Evolutionary conservation across 2,888 invertebrate species (phyloP), one percentile per base, ranked within the genome.

Genomic region (Drosophila affinis): DNA sequence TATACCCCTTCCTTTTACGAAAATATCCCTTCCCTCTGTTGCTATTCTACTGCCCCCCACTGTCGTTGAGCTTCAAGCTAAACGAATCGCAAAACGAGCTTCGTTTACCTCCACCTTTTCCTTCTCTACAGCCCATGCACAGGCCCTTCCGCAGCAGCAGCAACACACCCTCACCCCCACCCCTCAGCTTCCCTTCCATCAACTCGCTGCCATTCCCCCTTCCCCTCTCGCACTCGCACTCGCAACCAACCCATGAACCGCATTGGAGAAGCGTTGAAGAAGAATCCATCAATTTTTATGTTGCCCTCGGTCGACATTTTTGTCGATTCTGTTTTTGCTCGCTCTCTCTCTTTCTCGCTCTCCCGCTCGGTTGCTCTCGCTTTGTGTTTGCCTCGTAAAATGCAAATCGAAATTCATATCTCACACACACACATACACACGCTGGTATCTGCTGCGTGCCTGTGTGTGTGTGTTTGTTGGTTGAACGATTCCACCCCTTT

Each of bases 401-500:
- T 90, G 90, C 88, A 88, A 90, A 88, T 90, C 90, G 89, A 90
- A 88, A 78, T 81, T 88, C 81, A 80, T 88, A 89, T 77, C 82
- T 74, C 53, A 78, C 48, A 79, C 54, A 71, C 53, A 62, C 62
- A 24, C 52, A 61, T 59, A 24, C 39, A 62, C 34, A 24, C 24
- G 44, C 24, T 44, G 29, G 54, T 32, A 60, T 46, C 34, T 58
- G 34, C 34, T 75, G 67, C 52, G 57, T 64, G 71, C 51, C 72
- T 82, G 63, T 72, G 71, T 55, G 72, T 82, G 63, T 72, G 75
- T 81, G 74, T 76, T 72, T 65, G 76, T 67, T 83, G 70, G 53
- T 82, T 70, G 69, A 79, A 73, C 68, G 82, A 83, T 90, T 91
- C 91, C 92, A 90, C 92, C 91, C 92, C 91, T 91, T 92, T 91